Base-by-base conservation (phyloP, 2,888 invertebrate species). In the Caenorhabditis virilis region DNA sequence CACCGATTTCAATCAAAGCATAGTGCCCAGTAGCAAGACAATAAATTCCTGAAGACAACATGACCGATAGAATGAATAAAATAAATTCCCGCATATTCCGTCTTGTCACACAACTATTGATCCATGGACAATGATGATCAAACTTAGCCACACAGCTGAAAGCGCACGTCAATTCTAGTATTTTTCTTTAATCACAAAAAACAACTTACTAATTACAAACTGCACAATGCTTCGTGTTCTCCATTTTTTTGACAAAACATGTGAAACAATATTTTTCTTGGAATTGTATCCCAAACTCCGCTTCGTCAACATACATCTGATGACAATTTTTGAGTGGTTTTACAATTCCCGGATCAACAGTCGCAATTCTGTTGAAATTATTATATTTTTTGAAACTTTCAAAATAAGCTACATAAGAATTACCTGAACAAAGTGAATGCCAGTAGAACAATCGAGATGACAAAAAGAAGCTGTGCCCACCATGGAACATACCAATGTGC, bases 51-150 rank as follows among this genome's bases (percentile, higher is more conserved):
- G 72, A 55, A 0, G 68, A 67, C 9, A 61, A 38, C 11, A 54
- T 53, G 22, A 72, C 76, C 4, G 70, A 69, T 9, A 68, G 49
- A 13, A 74, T 67, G 45, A 76, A 76, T 35, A 67, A 46, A 18
- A 76, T 58, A 41, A 76, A 76, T 27, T 66, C 68, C 2, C 74
- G 49, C 51, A 70, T 65, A 54, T 76, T 76, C 48, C 55, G 43
- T 20, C 68, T 49, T 4, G 73, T 76, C 26, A 74, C 49, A 41
- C 76, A 74, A 23, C 68, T 59, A 52, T 71, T 61, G n/a, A 76
- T 52, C 76, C 76, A 76, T 1, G 76, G 76, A 23, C 76, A 76
- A 25, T 76, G 76, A 52, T 76, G 76, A 38, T 76, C 76, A 42
- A 76, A 76, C 23, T 63, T 60, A 23, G 57, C 42, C 9, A 76